A percentile compares a stretch with the other conserved stretches of the same genome.
These are phyloP conservation scores for Lathamus discolor DNA, from an alignment of 2,113 vertebrate genomes.

Conservation along the genomic window DNA sequence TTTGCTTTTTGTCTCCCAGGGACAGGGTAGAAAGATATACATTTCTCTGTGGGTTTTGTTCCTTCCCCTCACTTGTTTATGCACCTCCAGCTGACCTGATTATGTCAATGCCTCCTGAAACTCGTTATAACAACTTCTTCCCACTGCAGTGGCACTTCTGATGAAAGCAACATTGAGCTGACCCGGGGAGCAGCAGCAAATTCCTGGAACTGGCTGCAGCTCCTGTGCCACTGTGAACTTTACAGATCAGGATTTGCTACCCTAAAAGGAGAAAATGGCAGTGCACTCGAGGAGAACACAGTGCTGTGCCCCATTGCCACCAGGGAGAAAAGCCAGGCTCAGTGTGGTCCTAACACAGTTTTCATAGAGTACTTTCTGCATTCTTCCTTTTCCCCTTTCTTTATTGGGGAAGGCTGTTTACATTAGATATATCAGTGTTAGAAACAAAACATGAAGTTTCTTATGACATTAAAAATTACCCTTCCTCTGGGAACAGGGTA, in stretches of 20 bases:
- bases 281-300: not conserved
- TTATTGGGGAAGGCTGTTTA: not conserved
- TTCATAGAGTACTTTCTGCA: not conserved
- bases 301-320: not conserved
- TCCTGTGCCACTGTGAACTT: not conserved
- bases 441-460: not conserved
- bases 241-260: not conserved
- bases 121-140: not conserved
- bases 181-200: not conserved
- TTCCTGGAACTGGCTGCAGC: not conserved
- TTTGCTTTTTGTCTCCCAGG: not conserved
- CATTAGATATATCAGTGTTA: not conserved
- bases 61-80: constrained; percentile 8
- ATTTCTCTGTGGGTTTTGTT: not conserved
- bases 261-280: constrained; percentile 32
- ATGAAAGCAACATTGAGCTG: constrained; percentile 56
- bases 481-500: not conserved
- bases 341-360: not conserved
- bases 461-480: not conserved
- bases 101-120: constrained; percentile 47
- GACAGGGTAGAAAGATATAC: not conserved
- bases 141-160: constrained; percentile 39
- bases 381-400: not conserved
- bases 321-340: not conserved
- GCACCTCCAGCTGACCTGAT: constrained; percentile 50